Evolutionary conservation across 37 sponge, comb jelly and placozoan species (phyloP), one percentile per base, ranked within the genome.

Genomic region (Oopsacas minuta): DNA sequence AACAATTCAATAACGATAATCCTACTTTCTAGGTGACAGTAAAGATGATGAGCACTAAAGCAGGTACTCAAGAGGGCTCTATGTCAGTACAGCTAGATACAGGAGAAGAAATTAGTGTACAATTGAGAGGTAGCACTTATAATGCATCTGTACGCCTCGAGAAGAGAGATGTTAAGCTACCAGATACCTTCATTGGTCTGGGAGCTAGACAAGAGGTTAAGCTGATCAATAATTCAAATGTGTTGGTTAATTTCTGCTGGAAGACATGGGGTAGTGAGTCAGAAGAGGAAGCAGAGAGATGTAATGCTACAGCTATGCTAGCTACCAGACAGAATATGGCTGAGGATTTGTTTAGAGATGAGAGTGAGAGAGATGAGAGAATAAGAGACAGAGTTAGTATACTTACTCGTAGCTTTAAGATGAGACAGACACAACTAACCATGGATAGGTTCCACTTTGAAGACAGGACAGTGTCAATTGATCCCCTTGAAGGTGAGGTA

Each of bases 231-330:
- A 97, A 97, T 82, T 75, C 94, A 36, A 87, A 94, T 61, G 91
- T 97, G 36, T 85, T 93, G n/a, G 95, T 89, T 3, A 92, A 87
- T 42, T 97, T 85, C 83, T 87, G 91, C 82, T 97, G 99, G 99
- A 97, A 97, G 39, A 85, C 91, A 1, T 90, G 88, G 52, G 85
- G 91, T 52, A 91, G 87, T 38, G 90, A 82, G 30, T n/a, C 12
- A 1, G 93, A 93, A 36, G 99, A 97, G 39, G 83, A 91, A 36
- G 49, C 85, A 22, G 90, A 90, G 52, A 92, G 86, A 86, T 85
- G 91, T 69, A 86, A 81, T 38, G 53, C 61, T 23, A 37, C 52
- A 52, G 87, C 87, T 39, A 87, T 93, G 52, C 61, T 95, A 35
- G 42, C 52, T 28, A 88, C 88, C 39, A 93, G 95, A 38, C 96